Percentiles rank a stretch among this genome's conserved stretches.
Conservation (phyloP, 2,888 invertebrate genomes). For the Galerucella pusilla region DNA sequence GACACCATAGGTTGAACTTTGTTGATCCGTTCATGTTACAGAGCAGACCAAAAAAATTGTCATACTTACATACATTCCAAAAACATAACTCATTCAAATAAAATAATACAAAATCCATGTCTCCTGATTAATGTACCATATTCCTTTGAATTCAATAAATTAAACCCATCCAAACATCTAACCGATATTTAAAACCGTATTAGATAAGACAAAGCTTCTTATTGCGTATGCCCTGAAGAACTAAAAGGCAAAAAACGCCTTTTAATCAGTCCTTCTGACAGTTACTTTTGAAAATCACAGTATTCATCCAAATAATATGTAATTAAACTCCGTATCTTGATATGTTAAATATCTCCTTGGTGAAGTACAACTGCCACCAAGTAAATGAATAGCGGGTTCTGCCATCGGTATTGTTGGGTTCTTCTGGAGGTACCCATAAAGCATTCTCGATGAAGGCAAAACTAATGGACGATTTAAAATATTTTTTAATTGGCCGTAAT, state of each 20-base stretch:
- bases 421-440: slow-evolving; percentile 36
- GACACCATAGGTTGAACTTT: too few relatives aligned
- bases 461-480: slow-evolving; percentile 40
- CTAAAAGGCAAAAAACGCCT: slow-evolving; percentile 42
- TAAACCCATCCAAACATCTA: slow-evolving; percentile 21
- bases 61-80: too few relatives aligned
- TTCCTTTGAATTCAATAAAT: slow-evolving; percentile 19
- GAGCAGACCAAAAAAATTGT: too few relatives aligned
- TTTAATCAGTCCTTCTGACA: slow-evolving; percentile 55
- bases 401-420: slow-evolving; percentile 29
- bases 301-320: slow-evolving; percentile 61
- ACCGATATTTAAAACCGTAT: slow-evolving; percentile 46
- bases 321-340: slow-evolving; percentile 62
- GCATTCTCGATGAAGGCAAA: slow-evolving; percentile 39
- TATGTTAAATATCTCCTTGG: slow-evolving; percentile 62
- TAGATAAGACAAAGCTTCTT: slow-evolving; percentile 46
- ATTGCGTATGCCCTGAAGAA: slow-evolving; percentile 28
- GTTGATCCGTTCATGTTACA: too few relatives aligned
- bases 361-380: slow-evolving; percentile 64
- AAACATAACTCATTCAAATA: not conserved
- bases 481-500: slow-evolving; percentile 45
- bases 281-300: slow-evolving; percentile 59
- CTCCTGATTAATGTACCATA: not conserved
- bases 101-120: not conserved
- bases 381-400: slow-evolving; percentile 50